Evolutionary conservation across 2,113 vertebrate species (phyloP).

Genomic region (Phocoena sinus): DNA sequence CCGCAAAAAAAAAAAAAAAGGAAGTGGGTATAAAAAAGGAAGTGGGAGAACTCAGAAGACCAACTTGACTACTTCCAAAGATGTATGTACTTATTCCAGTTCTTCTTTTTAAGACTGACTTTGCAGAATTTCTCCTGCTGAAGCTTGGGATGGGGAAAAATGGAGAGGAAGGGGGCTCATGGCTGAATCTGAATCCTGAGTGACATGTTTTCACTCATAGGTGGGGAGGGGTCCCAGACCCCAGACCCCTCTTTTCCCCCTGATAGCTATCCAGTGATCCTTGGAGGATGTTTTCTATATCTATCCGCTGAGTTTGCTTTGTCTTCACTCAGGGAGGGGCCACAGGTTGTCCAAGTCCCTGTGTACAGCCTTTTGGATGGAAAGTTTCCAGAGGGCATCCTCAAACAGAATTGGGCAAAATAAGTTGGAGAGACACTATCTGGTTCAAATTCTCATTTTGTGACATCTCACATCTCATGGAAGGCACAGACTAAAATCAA

Average conservation of each 20-base stretch:
- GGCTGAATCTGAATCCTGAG: background rate
- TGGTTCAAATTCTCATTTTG: background rate
- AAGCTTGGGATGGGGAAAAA: background rate
- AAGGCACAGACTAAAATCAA: background rate
- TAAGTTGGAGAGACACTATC: background rate
- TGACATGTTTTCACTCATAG: background rate
- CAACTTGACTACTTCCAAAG: background rate
- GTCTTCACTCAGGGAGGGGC: background rate
- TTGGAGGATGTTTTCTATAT: background rate
- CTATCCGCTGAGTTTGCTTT: background rate
- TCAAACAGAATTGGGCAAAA: background rate
- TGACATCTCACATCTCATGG: background rate
- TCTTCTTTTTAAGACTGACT: background rate
- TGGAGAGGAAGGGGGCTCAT: background rate
- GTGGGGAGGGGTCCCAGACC: background rate
- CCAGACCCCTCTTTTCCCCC: rapidly evolving
- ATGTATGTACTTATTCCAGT: background rate
- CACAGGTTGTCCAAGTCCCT: background rate
- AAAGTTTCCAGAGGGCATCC: background rate
- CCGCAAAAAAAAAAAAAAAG: background rate
- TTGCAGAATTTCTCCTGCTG: background rate
- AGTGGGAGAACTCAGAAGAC: background rate
- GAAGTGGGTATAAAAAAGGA: background rate
- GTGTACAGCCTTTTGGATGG: background rate
- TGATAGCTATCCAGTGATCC: background rate